phyloP scores from a whole-genome alignment of 2,797 vertebrate species.

The Pipistrellus kuhlii region DNA sequence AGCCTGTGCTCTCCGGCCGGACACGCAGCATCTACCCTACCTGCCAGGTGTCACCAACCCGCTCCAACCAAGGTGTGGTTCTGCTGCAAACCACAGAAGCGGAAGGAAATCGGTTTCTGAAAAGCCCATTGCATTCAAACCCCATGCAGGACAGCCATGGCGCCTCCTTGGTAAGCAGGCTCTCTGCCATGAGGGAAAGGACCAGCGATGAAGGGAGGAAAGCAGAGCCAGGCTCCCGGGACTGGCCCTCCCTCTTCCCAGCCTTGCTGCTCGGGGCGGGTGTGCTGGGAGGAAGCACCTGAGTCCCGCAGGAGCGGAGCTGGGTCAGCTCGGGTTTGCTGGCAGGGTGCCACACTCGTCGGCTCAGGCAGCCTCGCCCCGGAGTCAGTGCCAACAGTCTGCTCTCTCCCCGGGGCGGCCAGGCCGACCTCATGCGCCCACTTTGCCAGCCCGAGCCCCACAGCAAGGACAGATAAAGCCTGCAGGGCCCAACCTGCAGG shows the following conservation, averaged over 20 bases:
- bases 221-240: background rate
- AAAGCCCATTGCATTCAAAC: background rate
- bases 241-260: background rate
- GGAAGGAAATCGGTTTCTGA: background rate
- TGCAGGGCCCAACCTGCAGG: background rate
- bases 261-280: background rate
- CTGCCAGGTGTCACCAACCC: background rate
- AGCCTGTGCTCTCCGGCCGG: too few relatives aligned
- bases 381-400: background rate
- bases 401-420: slow-evolving; percentile 33
- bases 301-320: background rate
- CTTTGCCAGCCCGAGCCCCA: slow-evolving; percentile 71
- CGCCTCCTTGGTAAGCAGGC: background rate
- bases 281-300: slow-evolving; percentile 22
- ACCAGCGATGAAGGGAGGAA: background rate
- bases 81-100: background rate
- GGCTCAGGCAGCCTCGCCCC: background rate
- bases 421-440: background rate
- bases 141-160: background rate
- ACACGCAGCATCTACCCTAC: too few relatives aligned
- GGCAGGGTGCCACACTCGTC: background rate
- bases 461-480: slow-evolving; percentile 68
- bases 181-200: background rate
- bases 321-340: slow-evolving; percentile 1
- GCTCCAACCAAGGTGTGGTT: background rate